Percentiles rank a stretch among this genome's conserved stretches.
Evolutionary conservation across 2,888 invertebrate genomes (phyloP).

Genomic region (Mamestra brassicae): DNA sequence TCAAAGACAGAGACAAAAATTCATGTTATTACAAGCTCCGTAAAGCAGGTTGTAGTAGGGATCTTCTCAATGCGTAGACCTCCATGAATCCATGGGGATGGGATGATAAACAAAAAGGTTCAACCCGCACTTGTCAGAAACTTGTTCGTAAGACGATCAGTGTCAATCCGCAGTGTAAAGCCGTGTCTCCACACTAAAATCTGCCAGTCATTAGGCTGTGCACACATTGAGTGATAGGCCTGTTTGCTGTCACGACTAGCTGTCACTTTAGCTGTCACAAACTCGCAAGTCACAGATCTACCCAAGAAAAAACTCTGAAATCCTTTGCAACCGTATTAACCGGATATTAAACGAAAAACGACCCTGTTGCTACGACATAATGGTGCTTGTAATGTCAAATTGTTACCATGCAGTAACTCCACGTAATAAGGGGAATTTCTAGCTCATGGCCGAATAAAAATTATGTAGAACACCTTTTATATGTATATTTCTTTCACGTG

Average conservation of each 20-base stretch:
- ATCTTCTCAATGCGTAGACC: neutral
- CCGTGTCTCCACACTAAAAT: no score
- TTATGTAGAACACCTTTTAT: neutral
- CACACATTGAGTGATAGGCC: slow-evolving; percentile 8
- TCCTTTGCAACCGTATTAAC: neutral
- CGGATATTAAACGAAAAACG: neutral
- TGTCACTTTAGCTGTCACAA: neutral
- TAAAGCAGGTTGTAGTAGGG: neutral
- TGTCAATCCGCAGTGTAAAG: slow-evolving; percentile 32
- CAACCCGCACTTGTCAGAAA: neutral
- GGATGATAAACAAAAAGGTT: slow-evolving; percentile 13
- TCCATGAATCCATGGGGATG: neutral
- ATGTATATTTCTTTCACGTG: neutral
- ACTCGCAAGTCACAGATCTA: neutral
- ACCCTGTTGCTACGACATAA: neutral
- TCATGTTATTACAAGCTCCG: neutral
- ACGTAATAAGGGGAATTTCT: neutral
- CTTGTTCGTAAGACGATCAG: slow-evolving; percentile 34
- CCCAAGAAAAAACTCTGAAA: neutral
- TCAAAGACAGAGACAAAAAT: no score
- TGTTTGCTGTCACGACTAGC: neutral
- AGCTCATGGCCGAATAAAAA: neutral
- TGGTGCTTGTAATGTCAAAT: neutral
- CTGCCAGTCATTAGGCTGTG: neutral
- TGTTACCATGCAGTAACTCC: neutral